Percentiles rank a stretch among this genome's conserved stretches.
These are phyloP conservation scores for Lasioglossum figueresi DNA, from an alignment of 2,888 invertebrate genomes.

Conservation along the genomic window DNA sequence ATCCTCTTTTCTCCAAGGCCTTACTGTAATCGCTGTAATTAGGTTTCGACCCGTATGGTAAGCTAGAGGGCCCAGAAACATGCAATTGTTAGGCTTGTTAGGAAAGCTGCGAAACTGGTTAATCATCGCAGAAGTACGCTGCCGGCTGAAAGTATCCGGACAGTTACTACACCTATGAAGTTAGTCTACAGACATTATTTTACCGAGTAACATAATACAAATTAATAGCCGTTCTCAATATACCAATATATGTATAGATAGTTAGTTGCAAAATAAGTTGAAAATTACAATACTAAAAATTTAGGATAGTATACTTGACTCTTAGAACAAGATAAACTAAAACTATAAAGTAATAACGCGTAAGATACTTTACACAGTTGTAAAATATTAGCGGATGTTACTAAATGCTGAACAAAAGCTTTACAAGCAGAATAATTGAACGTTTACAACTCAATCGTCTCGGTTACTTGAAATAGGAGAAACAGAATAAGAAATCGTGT, in stretches of 20 bases:
- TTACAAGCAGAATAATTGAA: no score
- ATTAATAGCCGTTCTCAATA: not conserved
- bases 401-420: no score
- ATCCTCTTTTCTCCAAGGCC: constrained; percentile 82
- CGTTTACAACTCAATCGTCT: no score
- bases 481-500: not conserved
- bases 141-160: not conserved
- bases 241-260: not conserved
- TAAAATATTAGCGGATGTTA: no score
- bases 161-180: not conserved
- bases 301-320: not conserved
- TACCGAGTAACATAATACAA: not conserved
- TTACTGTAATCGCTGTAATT: constrained; percentile 85
- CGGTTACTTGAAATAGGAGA: not conserved
- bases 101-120: constrained; percentile 19
- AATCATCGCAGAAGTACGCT: not conserved
- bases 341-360: no score
- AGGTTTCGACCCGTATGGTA: constrained; percentile 87
- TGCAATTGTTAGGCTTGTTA: constrained; percentile 39
- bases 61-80: constrained; percentile 82
- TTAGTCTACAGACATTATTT: not conserved
- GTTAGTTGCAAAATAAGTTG: not conserved
- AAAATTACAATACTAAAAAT: not conserved
- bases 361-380: not conserved
- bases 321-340: not conserved